Base-by-base conservation (phyloP, 2,113 vertebrate genomes). In the Oncorhynchus mykiss region DNA sequence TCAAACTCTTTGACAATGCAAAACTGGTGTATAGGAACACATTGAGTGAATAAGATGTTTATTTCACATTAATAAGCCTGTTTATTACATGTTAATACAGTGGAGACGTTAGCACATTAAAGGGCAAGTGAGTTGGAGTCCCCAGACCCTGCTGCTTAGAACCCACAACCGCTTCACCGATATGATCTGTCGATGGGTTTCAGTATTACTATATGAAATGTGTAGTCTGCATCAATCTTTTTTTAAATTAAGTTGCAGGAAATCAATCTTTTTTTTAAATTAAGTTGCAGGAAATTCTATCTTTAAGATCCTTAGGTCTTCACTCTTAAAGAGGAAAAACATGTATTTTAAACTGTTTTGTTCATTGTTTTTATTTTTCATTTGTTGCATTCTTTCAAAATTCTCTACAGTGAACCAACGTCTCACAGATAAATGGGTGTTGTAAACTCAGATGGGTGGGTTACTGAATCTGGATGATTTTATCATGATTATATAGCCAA, bases 291-390 rank as follows among this genome's bases (percentile, higher is more conserved):
- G 5, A 54, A 92, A 88, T 90, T 94, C 87, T 87, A 84, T 92
- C 91, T 9, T 16, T 85, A 83, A 93, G 95, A 92, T 94, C 93
- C 88, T 93, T 94, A 95, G 94, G 93, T 95, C 93, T 95, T 91
- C 83, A 92, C 94, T 96, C 95, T 96, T 88, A 90, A 95, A 96
- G 93, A 96, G 95, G 91, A 93, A 93, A 94, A 88, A 65, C 49
- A 75, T 87, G 81, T 91, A 82, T 88, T 88, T 90, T 86, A 88
- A 77, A 89, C 65, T 85, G 86, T 77, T 51, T 73, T 77, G 73
- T 54, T 54, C 51, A 4, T 16, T 54, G 51, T 54, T 54, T 54
- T 18, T 74, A 45, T 88, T 83, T 87, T 85, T 83, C 72, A 71
- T 89, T 88, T 88, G 81, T 86, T 87, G 93, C 91, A 92, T 92